These are phyloP conservation scores for Rhegmatorhina hoffmannsi DNA, from an alignment of 2,113 vertebrate genomes.

Conservation along the genomic window DNA sequence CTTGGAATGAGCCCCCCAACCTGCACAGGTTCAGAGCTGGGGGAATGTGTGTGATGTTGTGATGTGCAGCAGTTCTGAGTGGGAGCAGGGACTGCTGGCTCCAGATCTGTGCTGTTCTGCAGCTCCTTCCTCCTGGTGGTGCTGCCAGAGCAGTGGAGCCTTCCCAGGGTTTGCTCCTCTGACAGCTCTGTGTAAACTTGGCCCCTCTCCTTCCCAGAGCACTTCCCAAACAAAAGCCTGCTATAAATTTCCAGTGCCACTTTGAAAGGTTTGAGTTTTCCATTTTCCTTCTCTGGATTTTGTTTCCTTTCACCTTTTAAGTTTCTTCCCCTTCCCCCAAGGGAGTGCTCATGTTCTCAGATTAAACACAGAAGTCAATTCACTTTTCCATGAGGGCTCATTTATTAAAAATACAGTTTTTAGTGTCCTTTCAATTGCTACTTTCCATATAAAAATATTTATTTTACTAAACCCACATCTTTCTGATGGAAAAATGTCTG, in stretches of 20 bases:
- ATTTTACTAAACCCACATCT: neutral
- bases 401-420: neutral
- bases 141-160: neutral
- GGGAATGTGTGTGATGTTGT: rapidly evolving
- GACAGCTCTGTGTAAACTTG: neutral
- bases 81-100: neutral
- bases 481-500: conserved; percentile 5
- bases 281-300: neutral
- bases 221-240: neutral
- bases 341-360: neutral
- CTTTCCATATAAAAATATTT: conserved; percentile 29
- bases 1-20: neutral
- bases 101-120: neutral
- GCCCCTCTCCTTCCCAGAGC: neutral
- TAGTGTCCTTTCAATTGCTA: neutral
- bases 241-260: neutral
- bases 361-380: neutral
- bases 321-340: neutral
- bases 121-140: neutral
- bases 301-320: neutral
- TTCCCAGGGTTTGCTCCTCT: neutral
- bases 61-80: neutral
- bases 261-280: neutral
- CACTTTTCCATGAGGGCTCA: neutral
- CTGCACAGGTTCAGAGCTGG: neutral